A percentile compares a stretch with the other conserved stretches of the same genome.
Evolutionary conservation across 2,113 vertebrate genomes (phyloP).

Genomic region (Sinocyclocheilus maitianheensis): DNA sequence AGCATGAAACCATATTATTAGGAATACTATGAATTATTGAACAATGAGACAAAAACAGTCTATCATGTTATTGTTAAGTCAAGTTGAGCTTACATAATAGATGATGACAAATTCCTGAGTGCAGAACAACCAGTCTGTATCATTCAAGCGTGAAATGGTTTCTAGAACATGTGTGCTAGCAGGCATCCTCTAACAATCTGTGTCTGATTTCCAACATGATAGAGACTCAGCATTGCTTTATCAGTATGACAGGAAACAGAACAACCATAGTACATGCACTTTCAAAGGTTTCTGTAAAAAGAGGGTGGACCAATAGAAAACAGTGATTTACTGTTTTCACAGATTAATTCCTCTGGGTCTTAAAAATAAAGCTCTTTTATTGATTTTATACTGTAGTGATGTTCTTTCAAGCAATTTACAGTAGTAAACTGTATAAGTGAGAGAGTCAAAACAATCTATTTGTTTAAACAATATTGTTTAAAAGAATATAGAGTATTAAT

Average conservation of each 20-base stretch:
- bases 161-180: conserved; percentile 26
- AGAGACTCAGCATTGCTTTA: conserved; percentile 53
- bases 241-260: conserved; percentile 33
- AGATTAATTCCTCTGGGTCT: neutral
- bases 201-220: conserved; percentile 9
- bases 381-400: neutral
- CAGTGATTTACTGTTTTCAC: neutral
- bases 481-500: neutral
- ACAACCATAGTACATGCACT: neutral
- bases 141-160: conserved; percentile 29
- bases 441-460: neutral
- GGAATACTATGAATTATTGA: neutral
- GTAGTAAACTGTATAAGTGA: too few relatives aligned
- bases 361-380: neutral
- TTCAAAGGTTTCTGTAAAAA: neutral
- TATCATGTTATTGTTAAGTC: conserved; percentile 18
- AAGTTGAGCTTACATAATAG: conserved; percentile 31
- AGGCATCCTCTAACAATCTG: conserved; percentile 3
- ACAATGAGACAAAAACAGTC: neutral
- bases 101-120: conserved; percentile 44
- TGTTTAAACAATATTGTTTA: neutral
- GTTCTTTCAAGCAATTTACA: too few relatives aligned
- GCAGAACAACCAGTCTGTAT: conserved; percentile 40
- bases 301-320: neutral
- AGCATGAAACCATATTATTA: conserved; percentile 1